These are phyloP conservation scores for Oligia strigilis DNA, from an alignment of 2,888 invertebrate genomes.

Conservation along the genomic window DNA sequence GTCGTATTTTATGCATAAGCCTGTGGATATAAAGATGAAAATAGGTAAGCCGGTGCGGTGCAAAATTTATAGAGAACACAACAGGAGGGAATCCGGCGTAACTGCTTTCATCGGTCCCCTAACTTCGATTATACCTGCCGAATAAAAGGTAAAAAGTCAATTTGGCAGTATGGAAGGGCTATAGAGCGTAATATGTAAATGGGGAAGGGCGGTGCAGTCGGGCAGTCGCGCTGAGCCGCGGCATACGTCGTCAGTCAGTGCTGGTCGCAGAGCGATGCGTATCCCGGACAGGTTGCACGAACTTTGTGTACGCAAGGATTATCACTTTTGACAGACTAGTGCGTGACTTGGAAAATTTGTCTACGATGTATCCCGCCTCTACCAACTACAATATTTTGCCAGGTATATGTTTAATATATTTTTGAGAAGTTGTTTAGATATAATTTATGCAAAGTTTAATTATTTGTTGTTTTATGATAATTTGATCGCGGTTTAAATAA, in stretches of 20 bases:
- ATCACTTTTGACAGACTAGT: slow-evolving; percentile 65
- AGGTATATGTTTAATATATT: slow-evolving; percentile 73
- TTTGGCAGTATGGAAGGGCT: slow-evolving; percentile 89
- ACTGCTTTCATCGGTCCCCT: slow-evolving; percentile 86
- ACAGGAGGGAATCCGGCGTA: slow-evolving; percentile 79
- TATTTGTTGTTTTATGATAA: slow-evolving; percentile 19
- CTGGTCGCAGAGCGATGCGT: slow-evolving; percentile 67
- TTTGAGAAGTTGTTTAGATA: slow-evolving; percentile 8
- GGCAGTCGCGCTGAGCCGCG: slow-evolving; percentile 75
- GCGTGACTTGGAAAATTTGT: slow-evolving; percentile 68
- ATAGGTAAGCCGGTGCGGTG: slow-evolving; percentile 67
- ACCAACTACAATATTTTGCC: slow-evolving; percentile 83
- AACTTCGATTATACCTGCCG: slow-evolving; percentile 88
- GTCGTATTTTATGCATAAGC: slow-evolving; percentile 52
- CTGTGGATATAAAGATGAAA: slow-evolving; percentile 68
- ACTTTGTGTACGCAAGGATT: slow-evolving; percentile 69
- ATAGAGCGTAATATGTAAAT: slow-evolving; percentile 88
- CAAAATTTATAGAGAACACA: slow-evolving; percentile 70
- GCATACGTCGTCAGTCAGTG: slow-evolving; percentile 75
- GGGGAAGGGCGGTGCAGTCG: slow-evolving; percentile 88
- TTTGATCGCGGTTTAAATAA: slow-evolving; percentile 16
- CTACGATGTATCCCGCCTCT: slow-evolving; percentile 86
- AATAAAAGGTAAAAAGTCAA: slow-evolving; percentile 90
- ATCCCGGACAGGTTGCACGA: slow-evolving; percentile 71
- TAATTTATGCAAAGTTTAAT: neutral